phyloP scores from a whole-genome alignment of 1,140 invertebrate species.

The Procambarus virginalis region DNA sequence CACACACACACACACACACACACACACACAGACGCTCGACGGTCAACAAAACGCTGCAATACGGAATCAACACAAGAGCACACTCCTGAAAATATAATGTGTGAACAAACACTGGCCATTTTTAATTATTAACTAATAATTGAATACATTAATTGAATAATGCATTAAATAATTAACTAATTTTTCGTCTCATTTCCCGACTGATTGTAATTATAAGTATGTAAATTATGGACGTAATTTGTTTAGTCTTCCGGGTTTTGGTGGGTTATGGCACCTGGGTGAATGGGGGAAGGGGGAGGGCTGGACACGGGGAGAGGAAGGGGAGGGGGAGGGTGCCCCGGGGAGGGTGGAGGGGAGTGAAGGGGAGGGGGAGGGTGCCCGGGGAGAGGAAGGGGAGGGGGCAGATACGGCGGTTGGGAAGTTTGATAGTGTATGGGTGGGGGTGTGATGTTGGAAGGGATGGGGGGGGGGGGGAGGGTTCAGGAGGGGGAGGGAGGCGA shows the following conservation, averaged over 20 bases:
- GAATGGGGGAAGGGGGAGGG: background rate
- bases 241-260: background rate
- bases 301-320: background rate
- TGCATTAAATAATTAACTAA: slow-evolving; percentile 40
- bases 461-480: too few relatives aligned
- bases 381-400: background rate
- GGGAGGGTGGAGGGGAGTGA: background rate
- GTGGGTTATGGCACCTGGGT: background rate
- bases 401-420: too few relatives aligned
- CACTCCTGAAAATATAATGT: background rate
- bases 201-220: slow-evolving; percentile 41
- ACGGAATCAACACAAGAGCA: background rate
- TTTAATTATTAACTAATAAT: slow-evolving; percentile 5
- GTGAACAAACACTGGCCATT: background rate
- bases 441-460: too few relatives aligned
- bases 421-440: background rate
- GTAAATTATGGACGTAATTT: background rate
- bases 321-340: background rate
- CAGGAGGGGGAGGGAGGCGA: background rate
- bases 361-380: background rate
- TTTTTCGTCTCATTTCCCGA: slow-evolving; percentile 41
- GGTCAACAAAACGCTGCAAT: too few relatives aligned
- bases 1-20: too few relatives aligned
- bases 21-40: too few relatives aligned
- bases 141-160: slow-evolving; percentile 29